Evolutionary conservation across 2,113 vertebrate genomes (phyloP), one percentile per base, ranked within the genome.

Genomic region (Prinia subflava): DNA sequence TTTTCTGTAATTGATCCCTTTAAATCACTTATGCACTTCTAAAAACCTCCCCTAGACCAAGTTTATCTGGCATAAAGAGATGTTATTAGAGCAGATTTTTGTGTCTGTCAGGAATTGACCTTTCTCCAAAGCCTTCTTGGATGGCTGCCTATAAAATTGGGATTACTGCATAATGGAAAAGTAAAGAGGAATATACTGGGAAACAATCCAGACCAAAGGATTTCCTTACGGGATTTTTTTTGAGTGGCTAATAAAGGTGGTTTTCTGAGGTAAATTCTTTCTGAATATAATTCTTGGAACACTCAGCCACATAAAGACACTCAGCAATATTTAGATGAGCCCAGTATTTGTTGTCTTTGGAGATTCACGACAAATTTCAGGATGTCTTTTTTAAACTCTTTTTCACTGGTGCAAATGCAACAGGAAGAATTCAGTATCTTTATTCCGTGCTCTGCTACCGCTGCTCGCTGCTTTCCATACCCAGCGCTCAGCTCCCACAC

Each of bases 111-210:
- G 83, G 83, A 95, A 94, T 23, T 93, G 95, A 96, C 90, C 85
- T 95, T 93, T 96, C 75, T 81, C 88, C 94, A 96, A 94, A 96
- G 90, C 87, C 74, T 86, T 95, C 79, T 87, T 96, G 93, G 94
- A 90, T 35, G 25, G 52, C 73, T 47, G 94, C 95, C 94, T 78
- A 57, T 90, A 71, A 97, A 90, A 90, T 81, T 95, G 83, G 93
- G 86, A 94, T 90, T 94, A 92, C 73, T 78, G 53, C 33, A 89
- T 94, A 96, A 97, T 89, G 93, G 94, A 94, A 96, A 94, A 96
- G 78, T 91, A 95, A 92, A 94, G 73, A 95, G 87, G 69, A 88
- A 73, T 42, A 88, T 16, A 87, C 83, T 84, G 90, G 94, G 90
- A 96, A 94, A 82, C 85, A 83, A 89, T 90, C 85, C 93, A 97